Percentiles rank a stretch among this genome's conserved stretches.
These are phyloP conservation scores for Andricus grossulariae DNA, from an alignment of 1,140 invertebrate genomes.

Conservation along the genomic window DNA sequence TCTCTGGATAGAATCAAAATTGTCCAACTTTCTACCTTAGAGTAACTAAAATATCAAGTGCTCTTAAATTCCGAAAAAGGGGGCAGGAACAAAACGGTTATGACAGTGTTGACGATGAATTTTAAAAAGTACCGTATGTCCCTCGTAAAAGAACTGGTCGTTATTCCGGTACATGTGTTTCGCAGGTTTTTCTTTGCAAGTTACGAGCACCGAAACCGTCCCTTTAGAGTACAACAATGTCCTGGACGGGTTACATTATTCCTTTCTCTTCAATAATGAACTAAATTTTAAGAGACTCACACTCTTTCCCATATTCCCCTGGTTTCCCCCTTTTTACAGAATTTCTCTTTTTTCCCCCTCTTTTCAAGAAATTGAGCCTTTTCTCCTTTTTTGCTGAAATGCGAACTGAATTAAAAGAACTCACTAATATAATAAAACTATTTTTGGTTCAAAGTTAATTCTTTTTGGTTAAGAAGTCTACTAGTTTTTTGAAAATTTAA, in stretches of 20 bases:
- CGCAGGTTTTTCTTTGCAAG: slow-evolving; percentile 17
- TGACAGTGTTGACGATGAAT: slow-evolving; percentile 12
- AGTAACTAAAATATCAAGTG: background rate
- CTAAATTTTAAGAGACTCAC: no score
- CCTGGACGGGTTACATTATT: background rate
- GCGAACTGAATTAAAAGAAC: no score
- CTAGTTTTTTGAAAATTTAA: no score
- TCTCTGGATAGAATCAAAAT: background rate
- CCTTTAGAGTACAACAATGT: background rate
- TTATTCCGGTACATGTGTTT: slow-evolving; percentile 29
- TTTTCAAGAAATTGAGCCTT: no score
- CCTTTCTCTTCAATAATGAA: no score
- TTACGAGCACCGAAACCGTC: slow-evolving; percentile 1
- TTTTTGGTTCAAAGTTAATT: no score
- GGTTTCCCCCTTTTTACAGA: no score
- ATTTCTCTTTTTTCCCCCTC: no score
- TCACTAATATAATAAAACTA: no score
- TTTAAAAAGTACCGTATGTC: slow-evolving; percentile 30
- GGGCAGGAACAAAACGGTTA: slow-evolving; percentile 18
- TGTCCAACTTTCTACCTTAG: background rate
- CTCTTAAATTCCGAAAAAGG: background rate
- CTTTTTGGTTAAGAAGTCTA: no score
- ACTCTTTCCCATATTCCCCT: no score
- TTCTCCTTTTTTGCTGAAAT: no score
- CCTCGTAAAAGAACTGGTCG: slow-evolving; percentile 12